A percentile compares a stretch with the other conserved stretches of the same genome.
These are phyloP conservation scores for Dreissena rostriformis DNA, from an alignment of 1,140 invertebrate genomes.

Conservation along the genomic window DNA sequence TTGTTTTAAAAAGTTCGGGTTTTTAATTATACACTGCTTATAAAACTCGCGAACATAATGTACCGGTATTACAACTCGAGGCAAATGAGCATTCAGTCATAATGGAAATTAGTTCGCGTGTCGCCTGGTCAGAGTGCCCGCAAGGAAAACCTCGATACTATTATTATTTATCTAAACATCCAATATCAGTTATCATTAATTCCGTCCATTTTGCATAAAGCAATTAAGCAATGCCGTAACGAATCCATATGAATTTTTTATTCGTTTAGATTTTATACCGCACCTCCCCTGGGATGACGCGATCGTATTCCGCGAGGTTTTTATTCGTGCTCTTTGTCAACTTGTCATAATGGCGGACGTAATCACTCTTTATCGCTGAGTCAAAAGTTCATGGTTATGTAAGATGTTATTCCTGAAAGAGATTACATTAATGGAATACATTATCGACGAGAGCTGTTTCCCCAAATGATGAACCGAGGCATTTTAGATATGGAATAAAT, in stretches of 20 bases:
- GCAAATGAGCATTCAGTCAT: not conserved
- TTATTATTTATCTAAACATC: constrained; percentile 41
- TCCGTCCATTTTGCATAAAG: constrained; percentile 28
- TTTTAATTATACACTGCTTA: too few species aligned
- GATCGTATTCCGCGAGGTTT: constrained; percentile 16
- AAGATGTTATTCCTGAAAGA: constrained; percentile 40
- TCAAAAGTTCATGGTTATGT: constrained; percentile 53
- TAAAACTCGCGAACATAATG: too few species aligned
- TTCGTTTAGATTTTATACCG: constrained; percentile 50
- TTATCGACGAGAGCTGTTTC: constrained; percentile 7
- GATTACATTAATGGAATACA: constrained; percentile 32
- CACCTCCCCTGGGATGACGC: constrained; percentile 3
- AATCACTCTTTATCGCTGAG: constrained; percentile 40
- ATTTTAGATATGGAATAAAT: constrained; percentile 29
- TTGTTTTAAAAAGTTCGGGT: too few species aligned
- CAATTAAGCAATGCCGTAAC: constrained; percentile 30
- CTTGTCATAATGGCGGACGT: constrained; percentile 17
- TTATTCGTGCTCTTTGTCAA: constrained; percentile 9
- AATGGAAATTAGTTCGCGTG: too few species aligned
- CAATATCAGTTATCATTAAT: constrained; percentile 17
- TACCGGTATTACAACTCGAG: too few species aligned
- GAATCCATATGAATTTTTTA: constrained; percentile 56
- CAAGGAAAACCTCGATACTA: too few species aligned
- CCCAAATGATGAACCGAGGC: constrained; percentile 16
- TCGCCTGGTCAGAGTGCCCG: too few species aligned